Base-by-base conservation (phyloP, 2,113 vertebrate species). In the Ondatra zibethicus region DNA sequence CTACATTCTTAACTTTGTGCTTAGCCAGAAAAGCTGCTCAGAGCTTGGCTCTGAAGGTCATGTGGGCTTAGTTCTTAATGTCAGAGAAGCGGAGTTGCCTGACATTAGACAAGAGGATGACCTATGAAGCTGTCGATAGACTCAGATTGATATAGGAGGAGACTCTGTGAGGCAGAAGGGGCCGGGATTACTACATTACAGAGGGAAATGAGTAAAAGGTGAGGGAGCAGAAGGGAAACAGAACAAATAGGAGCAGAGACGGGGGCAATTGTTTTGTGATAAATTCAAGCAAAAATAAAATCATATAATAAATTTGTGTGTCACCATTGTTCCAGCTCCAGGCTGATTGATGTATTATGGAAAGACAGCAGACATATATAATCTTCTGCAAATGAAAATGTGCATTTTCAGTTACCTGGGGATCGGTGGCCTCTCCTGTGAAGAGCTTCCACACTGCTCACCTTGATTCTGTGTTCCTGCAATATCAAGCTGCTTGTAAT, bases 241-340 rank as follows among this genome's bases (percentile, higher is more conserved):
- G 21, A 45, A 65, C 88, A 68, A 39, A 88, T 72, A 42, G 0
- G 70, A 94, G 11, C 27, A 39, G 84, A 90, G 65, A 68, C 70
- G 3, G 4, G 84, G 76, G 72, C 73, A 11, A 25, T 23, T 61
- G 39, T 88, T 90, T 31, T 92, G 75, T 90, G 85, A 93, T 90
- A 81, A 93, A 90, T 94, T 96, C 93, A 96, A 94, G 77, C 80
- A 88, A 94, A 96, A 92, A 58, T 52, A 89, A 96, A 96, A 90
- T 70, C 58, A 77, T 81, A n/a, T 86, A 73, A 66, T 95, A 97
- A 93, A 93, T 89, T 76, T 31, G 47, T 80, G 72, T 88, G 95
- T 92, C 76, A 86, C 65, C 94, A 0, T 88, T 94, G 72, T 58
- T 96, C 65, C 80, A 47, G 90, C 85, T 80, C 36, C 13, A 29